Base-by-base conservation (phyloP, 2,797 vertebrate genomes). In the Bradypodion ventrale region DNA sequence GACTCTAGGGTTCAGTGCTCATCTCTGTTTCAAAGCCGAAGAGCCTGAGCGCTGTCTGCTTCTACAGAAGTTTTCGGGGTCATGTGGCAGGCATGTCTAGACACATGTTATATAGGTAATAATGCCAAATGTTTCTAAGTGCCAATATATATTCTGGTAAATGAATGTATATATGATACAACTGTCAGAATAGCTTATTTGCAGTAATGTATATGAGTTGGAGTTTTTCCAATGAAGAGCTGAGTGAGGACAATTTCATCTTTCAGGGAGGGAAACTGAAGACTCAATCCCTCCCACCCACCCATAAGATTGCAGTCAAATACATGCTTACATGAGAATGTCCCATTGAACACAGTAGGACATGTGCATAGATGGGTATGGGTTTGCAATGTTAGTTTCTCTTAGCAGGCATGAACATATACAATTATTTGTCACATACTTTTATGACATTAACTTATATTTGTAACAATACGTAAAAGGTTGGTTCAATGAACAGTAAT, bases 151-250 rank as follows among this genome's bases (percentile, higher is more conserved):
- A 76, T 65, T 56, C 21, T 68, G 46, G 16, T 65, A 32, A 25
- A 63, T 86, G n/a, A 86, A 91, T 63, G 70, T 12, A 46, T 89
- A 49, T 9, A 37, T 76, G 9, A 44, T 70, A n/a, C 35, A 60
- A 9, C 5, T 46, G 52, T 62, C n/a, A 42, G 27, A 62, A 77
- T 56, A 56, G 16, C 21, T 56, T 56, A 19, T 56, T 13, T 56
- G 13, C 12, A 3, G 4, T n/a, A n/a, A n/a, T n/a, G n/a, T 75
- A 52, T 52, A 49, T 32, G 42, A 29, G 6, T 15, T 52, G n/a
- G 15, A 76, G 32, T 76, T 76, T 56, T 12, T 76, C n/a, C 52
- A 37, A 4, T 40, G 29, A 2, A 37, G 35, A 77, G 37, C 10
- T 29, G 52, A 35, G 25, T 60, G 10, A 62, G 12, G 37, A 62